Base-by-base conservation (phyloP, 2,113 vertebrate species). In the Hymenochirus boettgeri region DNA sequence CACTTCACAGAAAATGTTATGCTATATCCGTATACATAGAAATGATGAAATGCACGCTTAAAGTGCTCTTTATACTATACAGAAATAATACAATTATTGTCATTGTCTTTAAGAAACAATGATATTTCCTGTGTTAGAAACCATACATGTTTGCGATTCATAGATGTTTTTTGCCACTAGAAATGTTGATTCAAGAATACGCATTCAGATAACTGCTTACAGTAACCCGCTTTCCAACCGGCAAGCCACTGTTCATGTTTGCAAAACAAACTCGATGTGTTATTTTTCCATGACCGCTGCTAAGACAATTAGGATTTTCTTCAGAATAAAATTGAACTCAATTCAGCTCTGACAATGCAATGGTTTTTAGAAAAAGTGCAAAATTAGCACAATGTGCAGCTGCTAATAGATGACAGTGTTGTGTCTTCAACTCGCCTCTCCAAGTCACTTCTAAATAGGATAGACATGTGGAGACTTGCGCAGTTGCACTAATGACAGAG, bases 241-340 rank as follows among this genome's bases (percentile, higher is more conserved):
- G 19, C 42, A 48, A 48, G 26, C 18, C 42, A 23, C 26, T 27
- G 15, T 31, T 52, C 42, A 19, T 65, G 62, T 65, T 65, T 65
- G 62, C 62, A 65, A 65, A 65, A 52, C 56, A 5, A 48, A 52
- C 35, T 57, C 62, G 57, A 27, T 47, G 42, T 47, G 53, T 57
- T 48, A 65, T 65, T 57, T 57, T 35, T 29, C 37, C 27, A 31
- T 39, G 62, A 48, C 62, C 56, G 53, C 62, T 24, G 42, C 62
- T 65, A 65, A 65, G 53, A 57, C 62, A 65, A 65, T 65, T 65
- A 65, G 48, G 62, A 52, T 48, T 65, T 65, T 29, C 62, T 65
- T 65, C 62, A 65, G 23, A 24, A 65, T 11, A 6, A 65, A 57
- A 65, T 65, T 65, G 52, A 65, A 65, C 62, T 42, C 62, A 65